Evolutionary conservation across 2,888 invertebrate species (phyloP), one percentile per base, ranked within the genome.

Genomic region (Sminthurinus aureus): DNA sequence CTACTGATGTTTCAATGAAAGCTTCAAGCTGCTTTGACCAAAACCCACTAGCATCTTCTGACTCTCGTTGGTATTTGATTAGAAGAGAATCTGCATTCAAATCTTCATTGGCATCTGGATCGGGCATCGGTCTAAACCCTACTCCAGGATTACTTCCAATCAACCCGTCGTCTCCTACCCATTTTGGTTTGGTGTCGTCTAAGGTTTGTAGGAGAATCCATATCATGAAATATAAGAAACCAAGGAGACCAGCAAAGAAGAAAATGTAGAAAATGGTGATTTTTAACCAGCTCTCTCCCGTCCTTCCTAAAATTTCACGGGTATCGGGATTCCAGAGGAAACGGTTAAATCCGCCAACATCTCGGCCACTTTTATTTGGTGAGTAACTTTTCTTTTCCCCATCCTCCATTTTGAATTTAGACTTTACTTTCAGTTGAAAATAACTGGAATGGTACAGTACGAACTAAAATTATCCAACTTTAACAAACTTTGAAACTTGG

Each of bases 41-140:
- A 90, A 94, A 94, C 89, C 94, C 92, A 89, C 94, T 94, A 90
- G 96, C 96, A 83, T 94, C 94, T 90, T 93, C 93, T 90, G 94
- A 94, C 89, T 93, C 93, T 87, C 94, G 93, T 91, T 94, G 95
- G 93, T 97, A 98, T 95, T 97, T 96, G 91, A 99, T 96, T 89
- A 99, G 93, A 87, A 98, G 98, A 91, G 98, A 98, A 91, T 98
- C 98, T 89, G 97, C 96, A 90, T 98, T 97, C n/a, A n/a, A n/a
- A n/a, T n/a, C n/a, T n/a, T n/a, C n/a, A n/a, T n/a, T n/a, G 85
- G 93, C 93, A 89, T 95, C 95, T 89, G 97, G 94, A 64, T 88
- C 87, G 11, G 98, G 97, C 95, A 97, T 96, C 86, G 99, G 99
- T 90, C 98, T 93, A 92, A 98, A 99, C 88, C 98, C 98, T 90